phyloP scores from a whole-genome alignment of 2,113 vertebrate genomes.

The Caracal caracal region DNA sequence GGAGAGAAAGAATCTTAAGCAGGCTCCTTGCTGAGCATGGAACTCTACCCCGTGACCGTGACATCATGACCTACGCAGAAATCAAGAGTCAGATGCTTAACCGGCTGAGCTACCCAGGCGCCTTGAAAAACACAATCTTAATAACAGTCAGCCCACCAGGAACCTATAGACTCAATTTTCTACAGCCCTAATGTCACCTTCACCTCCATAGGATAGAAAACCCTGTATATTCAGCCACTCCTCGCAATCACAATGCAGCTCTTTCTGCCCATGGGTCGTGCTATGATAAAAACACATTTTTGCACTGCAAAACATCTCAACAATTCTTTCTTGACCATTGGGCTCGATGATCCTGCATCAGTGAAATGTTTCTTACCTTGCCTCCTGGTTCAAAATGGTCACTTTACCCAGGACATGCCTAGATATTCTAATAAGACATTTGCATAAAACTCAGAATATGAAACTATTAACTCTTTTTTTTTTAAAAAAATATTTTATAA shows the following conservation, averaged over 20 bases:
- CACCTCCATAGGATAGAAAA: not conserved
- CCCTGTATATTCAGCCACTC: not conserved
- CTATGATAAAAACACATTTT: not conserved
- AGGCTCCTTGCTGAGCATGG: too few relatives aligned
- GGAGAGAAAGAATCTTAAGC: too few relatives aligned
- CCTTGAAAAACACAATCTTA: not conserved
- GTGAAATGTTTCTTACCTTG: not conserved
- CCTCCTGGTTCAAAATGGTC: not conserved
- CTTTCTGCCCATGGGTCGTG: not conserved
- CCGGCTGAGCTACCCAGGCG: too few relatives aligned
- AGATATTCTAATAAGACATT: not conserved
- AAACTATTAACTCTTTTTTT: not conserved
- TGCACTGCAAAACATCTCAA: not conserved
- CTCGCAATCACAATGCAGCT: not conserved
- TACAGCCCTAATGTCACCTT: not conserved
- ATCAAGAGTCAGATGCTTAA: too few relatives aligned
- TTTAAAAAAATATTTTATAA: not conserved
- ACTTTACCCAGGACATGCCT: not conserved
- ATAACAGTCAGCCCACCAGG: not conserved
- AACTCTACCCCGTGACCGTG: too few relatives aligned
- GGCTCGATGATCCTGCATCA: not conserved
- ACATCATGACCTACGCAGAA: too few relatives aligned
- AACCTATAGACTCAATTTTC: not conserved
- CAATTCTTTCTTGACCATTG: not conserved
- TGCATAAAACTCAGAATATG: constrained; percentile 17